These are phyloP conservation scores for Hylomyscus alleni DNA, from an alignment of 2,797 vertebrate genomes.

Conservation along the genomic window DNA sequence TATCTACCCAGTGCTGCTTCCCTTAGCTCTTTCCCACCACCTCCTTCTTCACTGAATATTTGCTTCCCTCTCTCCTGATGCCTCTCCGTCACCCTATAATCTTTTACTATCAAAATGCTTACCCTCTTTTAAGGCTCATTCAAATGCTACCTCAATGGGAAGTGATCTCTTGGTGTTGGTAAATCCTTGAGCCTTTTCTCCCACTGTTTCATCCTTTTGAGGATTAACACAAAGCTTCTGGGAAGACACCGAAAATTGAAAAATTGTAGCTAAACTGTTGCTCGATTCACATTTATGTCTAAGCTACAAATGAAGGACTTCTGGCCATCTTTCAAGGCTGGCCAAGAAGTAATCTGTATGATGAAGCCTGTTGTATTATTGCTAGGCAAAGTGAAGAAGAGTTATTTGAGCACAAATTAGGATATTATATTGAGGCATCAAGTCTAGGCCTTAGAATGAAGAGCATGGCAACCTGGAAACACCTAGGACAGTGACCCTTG, in stretches of 20 bases:
- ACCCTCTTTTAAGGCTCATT: constrained; percentile 69
- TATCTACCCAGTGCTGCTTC: not conserved
- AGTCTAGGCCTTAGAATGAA: not conserved
- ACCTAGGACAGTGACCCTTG: not conserved
- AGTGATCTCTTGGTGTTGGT: constrained; percentile 61
- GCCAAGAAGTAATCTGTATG: not conserved
- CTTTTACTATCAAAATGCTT: constrained; percentile 77
- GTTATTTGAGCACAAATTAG: not conserved
- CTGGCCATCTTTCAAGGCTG: not conserved
- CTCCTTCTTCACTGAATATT: constrained; percentile 43
- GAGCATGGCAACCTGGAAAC: not conserved
- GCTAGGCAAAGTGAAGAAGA: constrained; percentile 12
- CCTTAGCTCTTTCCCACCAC: constrained; percentile 50
- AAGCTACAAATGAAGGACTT: not conserved
- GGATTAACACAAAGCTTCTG: constrained; percentile 40
- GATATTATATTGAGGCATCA: not conserved
- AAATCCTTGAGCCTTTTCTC: constrained; percentile 70
- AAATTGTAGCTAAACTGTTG: constrained; percentile 20
- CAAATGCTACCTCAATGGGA: constrained; percentile 68
- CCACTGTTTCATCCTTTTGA: constrained; percentile 65
- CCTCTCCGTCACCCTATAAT: constrained; percentile 66
- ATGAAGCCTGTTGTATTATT: constrained; percentile 37
- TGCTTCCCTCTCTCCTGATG: constrained; percentile 62
- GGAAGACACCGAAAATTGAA: constrained; percentile 49
- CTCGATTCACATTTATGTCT: constrained; percentile 51